Conservation (phyloP, 2,888 invertebrate genomes). For the Scaptomyza cyrtandrae region DNA sequence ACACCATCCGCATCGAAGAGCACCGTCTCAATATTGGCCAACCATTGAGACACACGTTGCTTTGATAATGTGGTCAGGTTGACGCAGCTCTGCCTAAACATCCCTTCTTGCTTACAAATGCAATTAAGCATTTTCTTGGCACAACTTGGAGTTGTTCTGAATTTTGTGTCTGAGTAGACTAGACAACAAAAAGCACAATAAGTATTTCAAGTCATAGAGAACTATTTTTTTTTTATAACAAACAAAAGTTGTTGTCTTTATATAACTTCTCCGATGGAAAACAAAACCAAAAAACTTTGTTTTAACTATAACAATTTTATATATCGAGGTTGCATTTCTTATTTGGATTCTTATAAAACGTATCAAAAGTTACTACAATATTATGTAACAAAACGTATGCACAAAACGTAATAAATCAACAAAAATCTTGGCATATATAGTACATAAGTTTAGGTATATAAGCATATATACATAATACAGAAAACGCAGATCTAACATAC, state of each 20-base stretch:
- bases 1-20: conserved; percentile 68
- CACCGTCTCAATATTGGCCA: conserved; percentile 47
- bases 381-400: conserved; percentile 53
- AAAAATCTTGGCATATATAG: conserved; percentile 38
- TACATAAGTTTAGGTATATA: conserved; percentile 25
- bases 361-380: conserved; percentile 56
- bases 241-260: not conserved
- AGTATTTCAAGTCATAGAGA: not conserved
- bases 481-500: conserved; percentile 35
- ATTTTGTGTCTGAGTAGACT: not conserved
- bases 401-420: conserved; percentile 29
- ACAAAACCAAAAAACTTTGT: not conserved
- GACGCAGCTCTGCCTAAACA: conserved; percentile 56
- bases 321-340: conserved; percentile 17
- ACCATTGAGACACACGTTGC: conserved; percentile 55
- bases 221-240: not conserved
- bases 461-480: conserved; percentile 44
- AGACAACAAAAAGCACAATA: not conserved
- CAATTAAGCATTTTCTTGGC: not conserved
- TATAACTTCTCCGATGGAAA: no score
- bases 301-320: conserved; percentile 17
- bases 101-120: not conserved
- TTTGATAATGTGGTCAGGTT: conserved; percentile 50
- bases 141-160: not conserved
- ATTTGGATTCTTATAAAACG: conserved; percentile 31